Conservation (phyloP, 2,888 invertebrate genomes). For the Willowsia nigromaculata region DNA sequence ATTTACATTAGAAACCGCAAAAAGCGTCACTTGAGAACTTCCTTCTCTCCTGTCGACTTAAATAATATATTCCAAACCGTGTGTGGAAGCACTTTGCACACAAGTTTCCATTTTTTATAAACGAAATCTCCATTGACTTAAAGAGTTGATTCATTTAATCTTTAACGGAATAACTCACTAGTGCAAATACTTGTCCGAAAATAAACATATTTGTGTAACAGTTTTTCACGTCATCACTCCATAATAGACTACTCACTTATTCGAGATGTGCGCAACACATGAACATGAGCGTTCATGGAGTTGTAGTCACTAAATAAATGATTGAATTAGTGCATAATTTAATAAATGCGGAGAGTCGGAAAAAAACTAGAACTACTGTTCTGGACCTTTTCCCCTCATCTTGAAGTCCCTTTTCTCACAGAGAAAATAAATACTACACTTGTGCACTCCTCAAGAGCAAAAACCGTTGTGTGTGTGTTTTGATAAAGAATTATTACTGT, state of each 20-base stretch:
- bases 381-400: not conserved
- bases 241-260: not conserved
- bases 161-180: not conserved
- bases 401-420: too few species aligned
- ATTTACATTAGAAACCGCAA: constrained; percentile 12
- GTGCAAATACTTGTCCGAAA: not conserved
- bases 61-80: too few species aligned
- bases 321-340: constrained; percentile 45
- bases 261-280: not conserved
- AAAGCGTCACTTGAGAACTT: constrained; percentile 14
- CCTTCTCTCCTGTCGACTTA: not conserved
- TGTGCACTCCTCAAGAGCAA: too few species aligned
- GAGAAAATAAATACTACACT: not conserved
- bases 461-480: too few species aligned
- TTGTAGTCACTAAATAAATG: constrained; percentile 44
- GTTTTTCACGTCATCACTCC: constrained; percentile 32
- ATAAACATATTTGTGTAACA: not conserved
- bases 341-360: constrained; percentile 22
- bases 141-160: not conserved
- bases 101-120: not conserved
- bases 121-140: not conserved
- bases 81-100: not conserved
- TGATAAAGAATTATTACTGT: too few species aligned
- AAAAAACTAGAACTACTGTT: not conserved
- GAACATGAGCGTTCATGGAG: not conserved